phyloP scores from a whole-genome alignment of 2,888 invertebrate species.

The Sacculina carcini region DNA sequence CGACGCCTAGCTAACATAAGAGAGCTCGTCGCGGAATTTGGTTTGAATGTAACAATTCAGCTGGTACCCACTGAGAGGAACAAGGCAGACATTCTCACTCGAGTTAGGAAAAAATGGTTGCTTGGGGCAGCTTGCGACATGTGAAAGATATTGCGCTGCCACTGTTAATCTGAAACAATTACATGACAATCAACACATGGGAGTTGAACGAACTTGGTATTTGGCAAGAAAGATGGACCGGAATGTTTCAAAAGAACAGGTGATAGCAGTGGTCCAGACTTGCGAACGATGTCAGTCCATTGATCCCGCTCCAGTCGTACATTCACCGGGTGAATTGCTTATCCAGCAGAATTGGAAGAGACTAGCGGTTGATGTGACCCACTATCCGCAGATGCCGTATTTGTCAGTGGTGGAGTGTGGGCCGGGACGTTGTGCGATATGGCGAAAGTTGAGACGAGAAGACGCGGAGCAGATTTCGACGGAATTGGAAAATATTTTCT shows the following conservation, averaged over 20 bases:
- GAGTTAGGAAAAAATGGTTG: too few species aligned
- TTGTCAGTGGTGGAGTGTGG: slow-evolving; percentile 4
- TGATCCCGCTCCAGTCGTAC: too few species aligned
- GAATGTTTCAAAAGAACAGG: not conserved
- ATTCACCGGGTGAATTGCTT: too few species aligned
- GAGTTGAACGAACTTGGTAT: not conserved
- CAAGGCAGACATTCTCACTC: slow-evolving; percentile 4
- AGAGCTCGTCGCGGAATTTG: not conserved
- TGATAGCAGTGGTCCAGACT: not conserved
- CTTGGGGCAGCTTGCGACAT: not conserved
- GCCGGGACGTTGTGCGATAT: not conserved
- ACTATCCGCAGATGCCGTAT: not conserved
- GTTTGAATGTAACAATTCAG: not conserved
- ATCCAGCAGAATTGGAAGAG: too few species aligned
- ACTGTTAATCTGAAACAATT: not conserved
- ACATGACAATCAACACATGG: slow-evolving; percentile 3
- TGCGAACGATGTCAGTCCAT: too few species aligned
- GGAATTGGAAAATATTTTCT: not conserved
- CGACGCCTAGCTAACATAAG: not conserved
- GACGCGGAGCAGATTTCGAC: not conserved
- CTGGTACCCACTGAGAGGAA: slow-evolving; percentile 1
- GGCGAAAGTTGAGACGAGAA: not conserved
- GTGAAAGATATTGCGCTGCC: not conserved
- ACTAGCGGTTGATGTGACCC: too few species aligned
- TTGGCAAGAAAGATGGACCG: slow-evolving; percentile 2